Evolutionary conservation across 1,140 invertebrate genomes (phyloP).

Genomic region (Leucophenga varia): DNA sequence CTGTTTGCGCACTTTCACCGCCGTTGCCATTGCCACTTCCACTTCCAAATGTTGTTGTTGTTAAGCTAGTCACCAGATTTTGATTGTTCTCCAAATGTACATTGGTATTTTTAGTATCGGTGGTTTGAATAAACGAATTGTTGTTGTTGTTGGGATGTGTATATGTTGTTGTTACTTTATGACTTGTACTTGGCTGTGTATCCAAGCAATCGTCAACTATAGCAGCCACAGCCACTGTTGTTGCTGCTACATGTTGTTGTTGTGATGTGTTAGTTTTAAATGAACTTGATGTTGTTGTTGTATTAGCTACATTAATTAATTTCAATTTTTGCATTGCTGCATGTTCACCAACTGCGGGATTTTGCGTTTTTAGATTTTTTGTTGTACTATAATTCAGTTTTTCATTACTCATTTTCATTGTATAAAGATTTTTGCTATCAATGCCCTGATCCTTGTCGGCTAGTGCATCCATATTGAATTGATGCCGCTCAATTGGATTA

Average conservation of each 20-base stretch:
- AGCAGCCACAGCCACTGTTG: slow-evolving; percentile 5
- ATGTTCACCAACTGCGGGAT: slow-evolving; percentile 16
- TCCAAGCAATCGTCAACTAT: background rate
- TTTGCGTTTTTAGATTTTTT: slow-evolving; percentile 34
- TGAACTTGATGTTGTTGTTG: slow-evolving; percentile 11
- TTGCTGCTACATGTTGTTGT: slow-evolving; percentile 11
- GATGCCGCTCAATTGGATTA: slow-evolving; percentile 67
- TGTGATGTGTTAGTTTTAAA: no score
- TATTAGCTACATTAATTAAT: no score
- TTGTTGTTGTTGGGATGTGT: no score
- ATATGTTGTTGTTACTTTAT: background rate
- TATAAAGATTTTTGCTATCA: slow-evolving; percentile 76
- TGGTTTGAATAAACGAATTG: no score
- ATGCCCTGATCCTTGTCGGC: slow-evolving; percentile 70
- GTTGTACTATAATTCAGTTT: slow-evolving; percentile 45
- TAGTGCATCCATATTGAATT: slow-evolving; percentile 62
- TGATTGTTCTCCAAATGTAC: no score
- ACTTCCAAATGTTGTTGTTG: background rate
- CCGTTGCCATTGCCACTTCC: background rate
- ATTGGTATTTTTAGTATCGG: slow-evolving; percentile 43
- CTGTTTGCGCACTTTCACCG: slow-evolving; percentile 3
- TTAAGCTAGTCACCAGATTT: no score
- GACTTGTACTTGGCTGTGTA: background rate
- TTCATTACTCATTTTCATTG: slow-evolving; percentile 61
- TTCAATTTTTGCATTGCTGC: slow-evolving; percentile 14